Base-by-base conservation (phyloP, 1,140 invertebrate genomes). In the Mamestra configurata region DNA sequence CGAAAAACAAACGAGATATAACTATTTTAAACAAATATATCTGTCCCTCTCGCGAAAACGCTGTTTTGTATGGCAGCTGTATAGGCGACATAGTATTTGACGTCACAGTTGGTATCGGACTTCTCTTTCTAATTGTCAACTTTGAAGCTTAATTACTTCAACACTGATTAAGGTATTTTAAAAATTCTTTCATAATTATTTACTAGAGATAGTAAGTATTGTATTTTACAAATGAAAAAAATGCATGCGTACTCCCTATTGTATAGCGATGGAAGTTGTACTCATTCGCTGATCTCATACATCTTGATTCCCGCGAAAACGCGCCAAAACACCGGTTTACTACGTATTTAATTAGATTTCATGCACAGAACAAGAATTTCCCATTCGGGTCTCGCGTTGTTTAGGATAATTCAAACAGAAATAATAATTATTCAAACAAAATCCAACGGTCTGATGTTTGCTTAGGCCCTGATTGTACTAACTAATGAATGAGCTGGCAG, bases 391-490 rank as follows among this genome's bases (percentile, higher is more conserved):
- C 70, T 51, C 68, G 70, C 83, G 88, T 88, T 90, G 88, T 88
- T 87, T 80, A 80, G 77, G 55, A 82, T 84, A 89, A 88, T 85
- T 85, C 82, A 86, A 79, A 86, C 81, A 80, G 81, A 85, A 85
- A 87, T 82, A 81, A 84, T 84, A 84, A 89, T 88, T 87, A 90
- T 89, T 88, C 87, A 89, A 89, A 90, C 86, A 89, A 84, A 85
- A 85, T 81, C 73, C 71, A 22, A n/a, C 78, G 53, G 80, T 79
- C 82, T 82, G 73, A 87, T 89, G 85, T 92, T 92, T 89, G 84
- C 82, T 88, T 89, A 89, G 89, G 89, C 76, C 76, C 80, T 89
- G 89, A 91, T 90, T 89, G 85, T 86, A 88, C 86, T 51, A 86
- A 86, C 85, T 86, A 85, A 86, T 90, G 71, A 66, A 77, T 68